Evolutionary conservation across 2,113 vertebrate genomes (phyloP).

Genomic region (Periophthalmodon schlosseri): DNA sequence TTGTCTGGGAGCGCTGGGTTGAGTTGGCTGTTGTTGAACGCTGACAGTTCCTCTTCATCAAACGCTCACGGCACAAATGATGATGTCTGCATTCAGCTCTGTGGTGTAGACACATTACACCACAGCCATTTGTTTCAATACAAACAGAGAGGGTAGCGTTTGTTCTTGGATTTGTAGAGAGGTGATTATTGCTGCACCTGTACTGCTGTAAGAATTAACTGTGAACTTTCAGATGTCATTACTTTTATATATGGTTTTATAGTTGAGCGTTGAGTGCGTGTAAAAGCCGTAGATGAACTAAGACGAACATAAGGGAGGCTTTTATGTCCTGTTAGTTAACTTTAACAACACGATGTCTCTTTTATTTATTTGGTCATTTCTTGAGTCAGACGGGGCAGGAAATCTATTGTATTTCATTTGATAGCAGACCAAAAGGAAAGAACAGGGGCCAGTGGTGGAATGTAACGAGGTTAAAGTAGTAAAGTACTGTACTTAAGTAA

Average conservation of each 20-base stretch:
- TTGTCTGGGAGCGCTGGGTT: background rate
- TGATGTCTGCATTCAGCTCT: background rate
- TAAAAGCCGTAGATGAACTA: background rate
- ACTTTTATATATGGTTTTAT: background rate
- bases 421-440: too few relatives aligned
- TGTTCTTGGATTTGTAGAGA: background rate
- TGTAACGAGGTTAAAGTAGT: too few relatives aligned
- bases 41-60: slow-evolving; percentile 12
- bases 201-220: background rate
- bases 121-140: background rate
- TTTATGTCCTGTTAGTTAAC: background rate
- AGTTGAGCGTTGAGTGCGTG: background rate
- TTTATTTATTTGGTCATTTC: too few relatives aligned
- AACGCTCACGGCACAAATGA: background rate
- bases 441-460: too few relatives aligned
- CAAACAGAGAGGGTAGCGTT: background rate
- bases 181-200: background rate
- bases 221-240: background rate
- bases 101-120: background rate
- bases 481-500: too few relatives aligned
- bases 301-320: background rate
- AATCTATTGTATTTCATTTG: too few relatives aligned
- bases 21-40: slow-evolving; percentile 4
- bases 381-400: too few relatives aligned
- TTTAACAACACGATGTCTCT: too few relatives aligned